A percentile compares a stretch with the other conserved stretches of the same genome.
Conservation (phyloP, 1,140 invertebrate species). For the Pseudomyrmex concolor region DNA sequence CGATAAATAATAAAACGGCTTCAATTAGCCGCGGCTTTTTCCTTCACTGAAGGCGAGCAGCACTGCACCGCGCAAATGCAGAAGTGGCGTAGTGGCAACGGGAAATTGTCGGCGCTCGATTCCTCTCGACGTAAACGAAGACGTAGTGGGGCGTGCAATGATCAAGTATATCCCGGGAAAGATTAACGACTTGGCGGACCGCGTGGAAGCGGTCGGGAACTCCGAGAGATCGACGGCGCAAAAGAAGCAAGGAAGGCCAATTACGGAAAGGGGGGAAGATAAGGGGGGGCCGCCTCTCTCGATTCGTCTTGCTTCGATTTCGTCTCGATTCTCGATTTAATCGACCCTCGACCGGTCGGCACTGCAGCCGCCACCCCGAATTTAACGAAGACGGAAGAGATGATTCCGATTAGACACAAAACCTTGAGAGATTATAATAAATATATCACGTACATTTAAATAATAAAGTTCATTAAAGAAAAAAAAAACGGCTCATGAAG, state of each 20-base stretch:
- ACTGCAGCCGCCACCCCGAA: not conserved
- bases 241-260: conserved; percentile 69
- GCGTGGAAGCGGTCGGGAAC: conserved; percentile 58
- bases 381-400: conserved; percentile 6
- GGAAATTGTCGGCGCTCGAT: conserved; percentile 72
- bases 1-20: conserved; percentile 49
- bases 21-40: conserved; percentile 56
- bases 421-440: conserved; percentile 7
- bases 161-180: conserved; percentile 72
- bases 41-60: conserved; percentile 39
- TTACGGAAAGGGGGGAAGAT: conserved; percentile 37
- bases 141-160: conserved; percentile 74
- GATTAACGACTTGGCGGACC: conserved; percentile 70
- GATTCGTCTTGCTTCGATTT: conserved; percentile 71
- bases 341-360: conserved; percentile 49
- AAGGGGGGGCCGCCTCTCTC: conserved; percentile 21
- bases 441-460: not conserved
- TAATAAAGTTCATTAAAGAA: too few species aligned
- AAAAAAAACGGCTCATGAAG: too few species aligned
- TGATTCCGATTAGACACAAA: not conserved
- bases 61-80: conserved; percentile 52
- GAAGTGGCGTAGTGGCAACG: conserved; percentile 66
- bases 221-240: conserved; percentile 64
- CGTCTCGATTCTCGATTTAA: conserved; percentile 71
- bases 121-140: conserved; percentile 71